phyloP scores from a whole-genome alignment of 2,113 vertebrate species.

The Stercorarius parasiticus region DNA sequence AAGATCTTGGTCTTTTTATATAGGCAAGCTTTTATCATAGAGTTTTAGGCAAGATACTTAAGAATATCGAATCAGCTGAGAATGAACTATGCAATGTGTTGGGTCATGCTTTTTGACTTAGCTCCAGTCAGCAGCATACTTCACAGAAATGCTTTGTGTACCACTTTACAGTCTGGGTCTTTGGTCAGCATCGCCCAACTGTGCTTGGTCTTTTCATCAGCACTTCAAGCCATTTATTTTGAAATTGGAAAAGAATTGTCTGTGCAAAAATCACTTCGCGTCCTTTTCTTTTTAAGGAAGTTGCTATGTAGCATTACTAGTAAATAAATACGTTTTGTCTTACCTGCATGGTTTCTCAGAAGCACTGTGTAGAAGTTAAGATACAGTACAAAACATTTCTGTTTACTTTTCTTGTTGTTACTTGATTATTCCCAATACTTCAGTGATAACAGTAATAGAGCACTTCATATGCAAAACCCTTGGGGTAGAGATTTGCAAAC shows the following conservation, averaged over 20 bases:
- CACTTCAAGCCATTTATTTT: not conserved
- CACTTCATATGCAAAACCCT: constrained; percentile 41
- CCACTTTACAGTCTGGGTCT: not conserved
- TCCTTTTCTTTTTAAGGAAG: not conserved
- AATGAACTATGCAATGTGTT: not conserved
- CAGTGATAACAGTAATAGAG: constrained; percentile 40
- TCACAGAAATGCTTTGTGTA: not conserved
- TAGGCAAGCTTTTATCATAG: not conserved
- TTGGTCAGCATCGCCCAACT: constrained; percentile 12
- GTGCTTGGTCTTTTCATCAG: not conserved
- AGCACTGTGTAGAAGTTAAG: not conserved
- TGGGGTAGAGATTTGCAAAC: constrained; percentile 40
- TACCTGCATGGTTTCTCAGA: not conserved
- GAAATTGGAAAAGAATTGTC: not conserved
- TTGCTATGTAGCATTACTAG: not conserved
- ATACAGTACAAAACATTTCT: not conserved
- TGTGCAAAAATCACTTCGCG: not conserved
- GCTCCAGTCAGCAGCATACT: not conserved
- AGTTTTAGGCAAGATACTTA: not conserved
- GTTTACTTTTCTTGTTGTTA: constrained; percentile 26
- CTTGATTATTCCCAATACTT: constrained; percentile 44
- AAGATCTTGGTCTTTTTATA: not conserved
- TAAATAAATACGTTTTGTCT: not conserved
- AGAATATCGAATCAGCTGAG: not conserved
- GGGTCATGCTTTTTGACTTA: not conserved